Evolutionary conservation across 2,797 vertebrate species (phyloP).

Genomic region (Australoheros facetus): DNA sequence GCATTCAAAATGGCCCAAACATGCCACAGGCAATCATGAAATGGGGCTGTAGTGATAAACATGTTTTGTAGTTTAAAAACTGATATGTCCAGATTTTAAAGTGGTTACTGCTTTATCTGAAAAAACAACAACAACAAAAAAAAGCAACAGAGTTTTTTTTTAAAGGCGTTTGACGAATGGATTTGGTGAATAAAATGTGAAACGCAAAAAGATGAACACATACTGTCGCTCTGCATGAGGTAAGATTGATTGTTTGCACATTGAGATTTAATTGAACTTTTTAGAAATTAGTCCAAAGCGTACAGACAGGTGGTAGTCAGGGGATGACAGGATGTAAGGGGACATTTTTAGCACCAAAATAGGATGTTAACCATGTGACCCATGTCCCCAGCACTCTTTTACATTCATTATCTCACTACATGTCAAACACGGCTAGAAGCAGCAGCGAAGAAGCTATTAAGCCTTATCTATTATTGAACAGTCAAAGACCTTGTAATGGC

Average conservation of each 20-base stretch:
- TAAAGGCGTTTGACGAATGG: neutral
- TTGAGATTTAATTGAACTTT: slow-evolving; percentile 21
- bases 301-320: slow-evolving; percentile 17
- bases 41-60: neutral
- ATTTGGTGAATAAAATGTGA: neutral
- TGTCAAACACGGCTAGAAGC: slow-evolving; percentile 72
- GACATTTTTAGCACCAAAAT: slow-evolving; percentile 43
- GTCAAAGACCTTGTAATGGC: slow-evolving; percentile 71
- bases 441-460: slow-evolving; percentile 74
- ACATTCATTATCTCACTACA: slow-evolving; percentile 70
- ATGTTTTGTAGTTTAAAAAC: neutral
- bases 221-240: neutral
- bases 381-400: slow-evolving; percentile 54
- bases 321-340: slow-evolving; percentile 6
- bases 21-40: neutral
- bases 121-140: neutral
- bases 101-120: neutral
- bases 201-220: neutral
- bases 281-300: slow-evolving; percentile 14
- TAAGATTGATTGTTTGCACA: neutral
- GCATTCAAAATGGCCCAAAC: neutral
- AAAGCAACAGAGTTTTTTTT: neutral
- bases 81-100: neutral
- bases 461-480: slow-evolving; percentile 82
- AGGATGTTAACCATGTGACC: slow-evolving; percentile 52